These are phyloP conservation scores for Recurvirostra avosetta DNA, from an alignment of 2,113 vertebrate genomes.

Conservation along the genomic window DNA sequence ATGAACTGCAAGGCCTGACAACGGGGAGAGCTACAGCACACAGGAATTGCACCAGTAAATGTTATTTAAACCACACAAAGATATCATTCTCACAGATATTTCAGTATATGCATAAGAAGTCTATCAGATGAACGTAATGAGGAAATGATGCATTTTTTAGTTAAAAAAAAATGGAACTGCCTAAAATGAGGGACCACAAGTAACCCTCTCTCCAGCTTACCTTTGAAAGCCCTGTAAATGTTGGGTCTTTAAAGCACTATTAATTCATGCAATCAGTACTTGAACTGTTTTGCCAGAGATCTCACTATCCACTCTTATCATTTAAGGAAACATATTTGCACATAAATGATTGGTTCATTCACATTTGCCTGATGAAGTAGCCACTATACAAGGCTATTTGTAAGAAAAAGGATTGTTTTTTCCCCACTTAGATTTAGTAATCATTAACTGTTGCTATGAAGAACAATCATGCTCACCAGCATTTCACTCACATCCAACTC, in stretches of 20 bases:
- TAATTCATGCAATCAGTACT: background rate
- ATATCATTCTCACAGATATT: background rate
- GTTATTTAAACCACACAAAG: background rate
- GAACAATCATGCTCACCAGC: background rate
- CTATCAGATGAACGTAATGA: background rate
- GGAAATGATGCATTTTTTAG: background rate
- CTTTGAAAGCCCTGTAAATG: background rate
- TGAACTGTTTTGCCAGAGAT: background rate
- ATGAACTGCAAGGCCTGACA: background rate
- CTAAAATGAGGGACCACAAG: background rate
- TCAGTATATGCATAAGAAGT: background rate
- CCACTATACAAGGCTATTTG: background rate
- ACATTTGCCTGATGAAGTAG: background rate
- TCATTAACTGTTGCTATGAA: background rate
- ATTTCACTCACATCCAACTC: background rate
- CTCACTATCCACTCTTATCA: background rate
- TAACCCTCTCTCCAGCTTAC: background rate
- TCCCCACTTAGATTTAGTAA: background rate
- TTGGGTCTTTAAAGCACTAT: background rate
- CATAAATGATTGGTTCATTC: background rate
- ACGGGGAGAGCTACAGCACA: background rate
- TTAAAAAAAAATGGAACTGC: background rate
- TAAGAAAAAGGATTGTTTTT: background rate
- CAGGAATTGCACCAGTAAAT: background rate
- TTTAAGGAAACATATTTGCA: background rate